Conservation (phyloP, 2,888 invertebrate genomes). For the Acanthosepion pharaonis region DNA sequence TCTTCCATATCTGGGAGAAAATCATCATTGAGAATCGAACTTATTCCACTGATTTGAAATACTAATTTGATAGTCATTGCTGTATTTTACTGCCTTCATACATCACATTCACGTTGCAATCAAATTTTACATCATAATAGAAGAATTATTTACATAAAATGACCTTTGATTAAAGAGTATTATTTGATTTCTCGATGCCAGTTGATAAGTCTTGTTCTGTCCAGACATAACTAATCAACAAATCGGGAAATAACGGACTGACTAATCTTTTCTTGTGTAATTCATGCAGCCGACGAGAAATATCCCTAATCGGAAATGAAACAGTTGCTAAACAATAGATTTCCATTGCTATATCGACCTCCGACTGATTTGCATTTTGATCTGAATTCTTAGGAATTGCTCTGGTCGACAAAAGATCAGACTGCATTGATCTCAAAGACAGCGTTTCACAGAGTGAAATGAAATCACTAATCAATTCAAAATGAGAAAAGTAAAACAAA, state of each 20-base stretch:
- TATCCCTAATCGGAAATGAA: background rate
- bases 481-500: no score
- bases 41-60: no score
- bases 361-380: background rate
- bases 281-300: background rate
- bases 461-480: background rate
- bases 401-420: background rate
- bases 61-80: no score
- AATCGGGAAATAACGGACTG: background rate
- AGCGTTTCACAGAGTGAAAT: background rate
- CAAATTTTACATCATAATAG: no score
- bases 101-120: no score
- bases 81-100: no score
- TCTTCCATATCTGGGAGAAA: no score
- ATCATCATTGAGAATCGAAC: no score
- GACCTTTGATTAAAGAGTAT: no score
- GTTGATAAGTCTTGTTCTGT: background rate
- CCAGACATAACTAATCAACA: background rate
- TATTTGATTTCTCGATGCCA: background rate
- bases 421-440: background rate
- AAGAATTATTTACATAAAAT: no score
- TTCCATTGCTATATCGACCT: background rate
- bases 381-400: background rate
- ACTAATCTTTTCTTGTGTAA: background rate
- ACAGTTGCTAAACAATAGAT: background rate